These are phyloP conservation scores for Pomatostomus ruficeps DNA, from an alignment of 2,113 vertebrate genomes.

Conservation along the genomic window DNA sequence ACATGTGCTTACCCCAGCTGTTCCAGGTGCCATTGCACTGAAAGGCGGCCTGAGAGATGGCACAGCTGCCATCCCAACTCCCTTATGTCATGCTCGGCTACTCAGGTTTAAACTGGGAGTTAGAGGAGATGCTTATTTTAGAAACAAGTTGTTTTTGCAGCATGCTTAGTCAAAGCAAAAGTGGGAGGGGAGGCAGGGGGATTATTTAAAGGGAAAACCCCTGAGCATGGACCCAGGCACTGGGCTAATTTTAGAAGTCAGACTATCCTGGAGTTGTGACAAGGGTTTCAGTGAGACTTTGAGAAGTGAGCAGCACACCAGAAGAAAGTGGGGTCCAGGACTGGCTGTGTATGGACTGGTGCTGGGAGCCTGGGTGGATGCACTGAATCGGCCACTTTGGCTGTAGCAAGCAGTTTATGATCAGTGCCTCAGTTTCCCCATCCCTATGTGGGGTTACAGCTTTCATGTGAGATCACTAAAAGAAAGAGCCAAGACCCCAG, in stretches of 20 bases:
- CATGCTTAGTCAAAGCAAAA: slow-evolving; percentile 45
- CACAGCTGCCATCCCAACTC: slow-evolving; percentile 45
- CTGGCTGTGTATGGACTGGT: not conserved
- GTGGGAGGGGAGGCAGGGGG: not conserved
- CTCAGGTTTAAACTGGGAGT: slow-evolving; percentile 62
- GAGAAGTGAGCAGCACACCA: not conserved
- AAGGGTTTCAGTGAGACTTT: not conserved
- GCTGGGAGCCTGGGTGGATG: not conserved
- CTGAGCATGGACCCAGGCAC: not conserved
- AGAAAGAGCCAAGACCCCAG: not conserved
- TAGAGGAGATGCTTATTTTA: slow-evolving; percentile 69
- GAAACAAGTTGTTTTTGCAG: slow-evolving; percentile 63
- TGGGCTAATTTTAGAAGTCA: slow-evolving; percentile 29
- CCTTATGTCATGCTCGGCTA: slow-evolving; percentile 38
- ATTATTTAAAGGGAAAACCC: slow-evolving; percentile 59
- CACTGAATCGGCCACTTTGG: not conserved
- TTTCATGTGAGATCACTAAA: not conserved
- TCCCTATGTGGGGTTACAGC: not conserved
- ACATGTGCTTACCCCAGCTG: rapidly evolving
- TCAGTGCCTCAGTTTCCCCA: not conserved
- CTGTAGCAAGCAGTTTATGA: not conserved
- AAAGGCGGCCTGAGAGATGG: not conserved
- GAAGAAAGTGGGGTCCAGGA: not conserved
- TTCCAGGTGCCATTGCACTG: not conserved
- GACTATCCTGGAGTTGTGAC: not conserved